phyloP scores from a whole-genome alignment of 1,140 invertebrate species.

The Panagrolaimus sp. region DNA sequence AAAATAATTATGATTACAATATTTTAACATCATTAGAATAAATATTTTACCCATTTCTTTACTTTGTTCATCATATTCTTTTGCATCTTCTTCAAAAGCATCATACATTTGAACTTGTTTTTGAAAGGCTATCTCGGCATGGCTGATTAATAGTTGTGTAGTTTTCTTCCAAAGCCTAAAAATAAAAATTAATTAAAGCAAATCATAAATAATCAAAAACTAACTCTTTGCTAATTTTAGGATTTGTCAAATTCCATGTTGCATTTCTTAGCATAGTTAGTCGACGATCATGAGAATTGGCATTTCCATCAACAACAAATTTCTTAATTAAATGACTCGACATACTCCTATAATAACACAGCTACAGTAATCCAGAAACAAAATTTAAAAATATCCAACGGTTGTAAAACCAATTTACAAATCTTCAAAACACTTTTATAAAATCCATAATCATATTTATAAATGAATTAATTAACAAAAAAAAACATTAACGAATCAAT shows the following conservation, averaged over 20 bases:
- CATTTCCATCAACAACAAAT: conserved; percentile 7
- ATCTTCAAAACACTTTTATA: too few relatives aligned
- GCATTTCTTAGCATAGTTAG: neutral
- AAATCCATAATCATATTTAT: too few relatives aligned
- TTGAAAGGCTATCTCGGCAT: neutral
- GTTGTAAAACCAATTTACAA: too few relatives aligned
- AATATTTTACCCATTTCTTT: neutral
- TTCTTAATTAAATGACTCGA: conserved; percentile 3
- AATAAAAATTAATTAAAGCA: neutral
- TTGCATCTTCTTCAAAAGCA: neutral
- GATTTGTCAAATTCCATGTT: neutral
- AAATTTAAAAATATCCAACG: too few relatives aligned
- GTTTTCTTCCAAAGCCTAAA: neutral
- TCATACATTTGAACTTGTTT: neutral
- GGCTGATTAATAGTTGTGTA: neutral
- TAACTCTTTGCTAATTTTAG: neutral
- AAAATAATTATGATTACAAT: neutral
- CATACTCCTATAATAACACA: too few relatives aligned
- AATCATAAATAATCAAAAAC: neutral
- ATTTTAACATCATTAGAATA: neutral
- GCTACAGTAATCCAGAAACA: too few relatives aligned
- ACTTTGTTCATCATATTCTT: conserved; percentile 2
- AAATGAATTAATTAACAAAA: too few relatives aligned
- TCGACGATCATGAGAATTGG: neutral
- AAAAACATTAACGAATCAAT: too few relatives aligned